Conservation (phyloP, 1,140 invertebrate species). For the Amyelois transitella region DNA sequence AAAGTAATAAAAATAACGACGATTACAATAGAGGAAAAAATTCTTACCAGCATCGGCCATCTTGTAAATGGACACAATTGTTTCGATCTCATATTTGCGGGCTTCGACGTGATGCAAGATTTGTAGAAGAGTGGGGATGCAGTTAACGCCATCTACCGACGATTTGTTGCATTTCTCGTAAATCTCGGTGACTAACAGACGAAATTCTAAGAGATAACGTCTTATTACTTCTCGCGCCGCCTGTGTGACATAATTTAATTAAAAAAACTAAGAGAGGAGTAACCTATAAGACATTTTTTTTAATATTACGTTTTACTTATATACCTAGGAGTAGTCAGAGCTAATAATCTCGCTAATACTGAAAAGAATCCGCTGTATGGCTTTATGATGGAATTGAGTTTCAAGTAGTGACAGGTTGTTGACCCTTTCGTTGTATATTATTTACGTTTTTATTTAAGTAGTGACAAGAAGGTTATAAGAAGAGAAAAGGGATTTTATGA, state of each 20-base stretch:
- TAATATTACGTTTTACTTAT: too few relatives aligned
- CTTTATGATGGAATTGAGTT: too few relatives aligned
- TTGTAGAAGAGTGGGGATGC: slow-evolving; percentile 67
- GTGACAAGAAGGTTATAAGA: too few relatives aligned
- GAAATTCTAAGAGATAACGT: slow-evolving; percentile 74
- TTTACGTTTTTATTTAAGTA: too few relatives aligned
- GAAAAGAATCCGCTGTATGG: too few relatives aligned
- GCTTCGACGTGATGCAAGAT: slow-evolving; percentile 70
- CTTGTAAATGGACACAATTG: slow-evolving; percentile 75
- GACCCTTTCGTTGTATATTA: too few relatives aligned
- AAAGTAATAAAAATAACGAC: background rate
- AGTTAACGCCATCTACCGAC: slow-evolving; percentile 34
- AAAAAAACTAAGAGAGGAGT: too few relatives aligned
- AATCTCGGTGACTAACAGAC: slow-evolving; percentile 69
- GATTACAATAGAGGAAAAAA: background rate
- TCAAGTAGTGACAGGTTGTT: too few relatives aligned
- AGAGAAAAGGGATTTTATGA: too few relatives aligned
- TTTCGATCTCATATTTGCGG: slow-evolving; percentile 71
- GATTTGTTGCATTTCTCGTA: slow-evolving; percentile 51
- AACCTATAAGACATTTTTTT: too few relatives aligned
- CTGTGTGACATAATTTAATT: slow-evolving; percentile 36
- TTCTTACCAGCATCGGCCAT: slow-evolving; percentile 53
- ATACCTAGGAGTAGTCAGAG: too few relatives aligned
- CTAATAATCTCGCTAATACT: too few relatives aligned
- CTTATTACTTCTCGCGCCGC: slow-evolving; percentile 75